Evolutionary conservation across 2,797 vertebrate species (phyloP), one percentile per base, ranked within the genome.

Genomic region (Myotis findleyi): DNA sequence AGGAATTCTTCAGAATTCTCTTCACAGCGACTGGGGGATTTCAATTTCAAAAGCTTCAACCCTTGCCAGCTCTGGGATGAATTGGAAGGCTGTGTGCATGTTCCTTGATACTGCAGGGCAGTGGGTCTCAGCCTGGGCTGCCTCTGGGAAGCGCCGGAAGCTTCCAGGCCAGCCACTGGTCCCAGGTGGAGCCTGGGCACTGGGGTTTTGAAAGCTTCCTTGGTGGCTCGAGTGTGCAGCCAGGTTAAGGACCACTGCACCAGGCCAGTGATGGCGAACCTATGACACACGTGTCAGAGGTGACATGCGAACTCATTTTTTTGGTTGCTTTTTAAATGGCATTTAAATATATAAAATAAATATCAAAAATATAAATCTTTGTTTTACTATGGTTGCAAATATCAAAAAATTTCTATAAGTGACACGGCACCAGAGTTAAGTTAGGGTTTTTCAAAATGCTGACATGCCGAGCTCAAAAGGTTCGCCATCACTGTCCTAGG

Each of bases 1-100:
- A 72, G 64, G 82, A 82, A 41, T 51, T 51, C 30, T 85, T 95
- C 57, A 82, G 73, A 75, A 86, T 73, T 89, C 27, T 88, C 20
- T 75, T 83, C 41, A 75, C 25, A 75, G 38, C 14, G 55, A 76
- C 59, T 66, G 33, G 33, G 23, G 38, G 21, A 57, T 21, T 86
- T 86, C 5, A 36, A 17, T n/a, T 90, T 76, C 30, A 47, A 71
- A 87, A 88, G 79, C 1, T 76, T 55, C 82, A 33, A 30, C 5
- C 8, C 16, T 81, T 81, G 23, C 20, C 49, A 85, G 9, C 57
- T 77, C 85, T 88, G 1, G 23, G 51, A 47, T 82, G 36, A 68
- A 68, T 51, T 14, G 23, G 68, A 30, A 20, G 59, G 73, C 16
- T 81, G 55, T 38, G 30, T 4, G 8, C 21, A 49, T 30, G 5